A percentile compares a stretch with the other conserved stretches of the same genome.
These are phyloP conservation scores for Mythimna loreyi DNA, from an alignment of 2,888 invertebrate species.

Conservation along the genomic window DNA sequence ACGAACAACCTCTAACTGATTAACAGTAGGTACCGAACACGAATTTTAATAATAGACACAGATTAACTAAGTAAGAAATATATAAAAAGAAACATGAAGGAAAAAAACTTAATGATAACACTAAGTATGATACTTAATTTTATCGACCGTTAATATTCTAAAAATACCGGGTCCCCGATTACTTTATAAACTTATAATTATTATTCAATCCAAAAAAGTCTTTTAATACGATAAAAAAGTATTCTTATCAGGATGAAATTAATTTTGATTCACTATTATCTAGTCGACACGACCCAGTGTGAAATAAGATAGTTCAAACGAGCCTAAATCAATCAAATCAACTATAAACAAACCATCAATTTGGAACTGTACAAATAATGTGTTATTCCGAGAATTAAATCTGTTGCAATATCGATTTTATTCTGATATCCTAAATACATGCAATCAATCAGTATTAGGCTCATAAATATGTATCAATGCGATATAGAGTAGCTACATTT, in stretches of 20 bases:
- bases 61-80: background rate
- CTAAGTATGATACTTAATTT: background rate
- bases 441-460: slow-evolving; percentile 13
- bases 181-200: background rate
- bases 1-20: slow-evolving; percentile 35
- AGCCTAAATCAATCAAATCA: background rate
- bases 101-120: too few species aligned
- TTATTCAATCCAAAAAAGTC: slow-evolving; percentile 1
- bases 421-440: slow-evolving; percentile 29
- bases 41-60: background rate
- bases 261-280: slow-evolving; percentile 2
- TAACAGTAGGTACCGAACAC: background rate
- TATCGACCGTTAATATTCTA: background rate
- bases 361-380: background rate
- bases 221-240: background rate
- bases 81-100: background rate
- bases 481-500: slow-evolving; percentile 9
- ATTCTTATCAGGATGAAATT: slow-evolving; percentile 6
- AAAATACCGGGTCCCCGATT: background rate
- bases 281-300: background rate
- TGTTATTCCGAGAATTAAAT: slow-evolving; percentile 14
- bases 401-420: slow-evolving; percentile 23
- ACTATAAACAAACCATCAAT: too few species aligned
- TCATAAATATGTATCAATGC: slow-evolving; percentile 29
- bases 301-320: background rate